These are phyloP conservation scores for Ceraclea dissimilis DNA, from an alignment of 2,888 invertebrate genomes.

Conservation along the genomic window DNA sequence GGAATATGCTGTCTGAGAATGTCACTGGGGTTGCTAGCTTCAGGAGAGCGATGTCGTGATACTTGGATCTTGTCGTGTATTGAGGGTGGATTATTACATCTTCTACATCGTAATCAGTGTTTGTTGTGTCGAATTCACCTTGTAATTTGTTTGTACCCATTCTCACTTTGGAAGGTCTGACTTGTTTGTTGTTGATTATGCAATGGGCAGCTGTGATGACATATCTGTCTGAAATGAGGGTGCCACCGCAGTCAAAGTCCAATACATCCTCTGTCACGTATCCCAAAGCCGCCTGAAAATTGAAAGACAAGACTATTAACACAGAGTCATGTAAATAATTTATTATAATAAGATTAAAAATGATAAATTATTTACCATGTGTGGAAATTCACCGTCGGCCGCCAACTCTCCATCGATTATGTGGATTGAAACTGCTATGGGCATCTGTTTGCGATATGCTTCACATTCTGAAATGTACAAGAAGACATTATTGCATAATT, in stretches of 20 bases:
- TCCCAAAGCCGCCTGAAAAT: constrained; percentile 33
- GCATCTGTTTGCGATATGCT: constrained; percentile 32
- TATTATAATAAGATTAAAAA: no score
- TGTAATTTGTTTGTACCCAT: constrained; percentile 37
- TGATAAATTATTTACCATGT: constrained; percentile 12
- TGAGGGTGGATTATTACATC: constrained; percentile 34
- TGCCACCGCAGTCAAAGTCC: constrained; percentile 13
- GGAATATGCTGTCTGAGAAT: constrained; percentile 32
- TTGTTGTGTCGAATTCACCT: constrained; percentile 29
- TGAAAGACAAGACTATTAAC: not conserved
- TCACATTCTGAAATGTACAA: constrained; percentile 40
- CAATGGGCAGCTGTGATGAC: constrained; percentile 19
- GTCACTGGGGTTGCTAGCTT: constrained; percentile 35
- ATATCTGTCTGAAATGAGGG: constrained; percentile 14
- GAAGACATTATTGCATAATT: not conserved
- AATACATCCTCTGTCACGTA: constrained; percentile 3
- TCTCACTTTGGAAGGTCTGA: constrained; percentile 34
- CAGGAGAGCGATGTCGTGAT: constrained; percentile 41
- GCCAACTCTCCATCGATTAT: constrained; percentile 40
- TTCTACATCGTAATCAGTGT: constrained; percentile 34
- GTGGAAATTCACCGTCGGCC: constrained; percentile 22
- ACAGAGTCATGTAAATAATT: not conserved
- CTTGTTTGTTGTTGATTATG: not conserved
- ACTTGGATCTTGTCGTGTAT: constrained; percentile 36
- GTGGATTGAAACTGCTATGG: constrained; percentile 34